Base-by-base conservation (phyloP, 2,797 vertebrate species). In the Pelochelys cantorii region DNA sequence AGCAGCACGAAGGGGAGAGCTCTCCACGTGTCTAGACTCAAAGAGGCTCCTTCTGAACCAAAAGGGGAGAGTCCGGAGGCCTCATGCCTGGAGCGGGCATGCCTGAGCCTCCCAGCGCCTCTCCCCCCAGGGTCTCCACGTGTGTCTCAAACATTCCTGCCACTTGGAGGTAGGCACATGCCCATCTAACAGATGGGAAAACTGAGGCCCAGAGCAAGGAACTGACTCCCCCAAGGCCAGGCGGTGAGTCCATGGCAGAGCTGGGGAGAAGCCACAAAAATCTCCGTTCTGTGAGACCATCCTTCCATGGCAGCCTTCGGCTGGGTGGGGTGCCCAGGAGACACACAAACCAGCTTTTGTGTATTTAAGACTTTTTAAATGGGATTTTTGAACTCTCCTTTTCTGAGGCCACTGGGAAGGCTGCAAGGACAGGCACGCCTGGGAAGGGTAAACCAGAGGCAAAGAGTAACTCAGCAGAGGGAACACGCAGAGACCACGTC, bases 271-370 rank as follows among this genome's bases (percentile, higher is more conserved):
- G 9, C 18, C 37, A 79, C 62, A 74, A 56, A 56, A 60, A 31
- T 22, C 71, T 81, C 14, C 57, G 37, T 1, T 29, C 18, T 2
- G 14, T 5, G 1, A 42, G 77, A 55, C 48, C 74, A n/a, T 29
- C 0, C 6, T 22, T 89, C 55, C 56, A 59, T 75, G 1, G 0
- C 53, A 55, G 48, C 84, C 80, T 79, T 71, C 11, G 60, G 52
- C 0, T 1, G 5, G 0, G 0, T 0, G 1, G 86, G 27, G 62
- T 15, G 17, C 65, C 4, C n/a, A 31, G 53, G 52, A 5, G 10
- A 78, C 71, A 84, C n/a, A 1, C 79, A 88, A 57, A 62, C 4
- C 17, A 34, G n/a, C 22, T 0, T 25, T 65, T 34, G 75, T 23
- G 85, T 85, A 48, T n/a, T 27, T 60, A 12, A 79, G 37, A n/a